Evolutionary conservation across 37 sponge, comb jelly and placozoan genomes (phyloP).

Genomic region (Amphimedon queenslandica): DNA sequence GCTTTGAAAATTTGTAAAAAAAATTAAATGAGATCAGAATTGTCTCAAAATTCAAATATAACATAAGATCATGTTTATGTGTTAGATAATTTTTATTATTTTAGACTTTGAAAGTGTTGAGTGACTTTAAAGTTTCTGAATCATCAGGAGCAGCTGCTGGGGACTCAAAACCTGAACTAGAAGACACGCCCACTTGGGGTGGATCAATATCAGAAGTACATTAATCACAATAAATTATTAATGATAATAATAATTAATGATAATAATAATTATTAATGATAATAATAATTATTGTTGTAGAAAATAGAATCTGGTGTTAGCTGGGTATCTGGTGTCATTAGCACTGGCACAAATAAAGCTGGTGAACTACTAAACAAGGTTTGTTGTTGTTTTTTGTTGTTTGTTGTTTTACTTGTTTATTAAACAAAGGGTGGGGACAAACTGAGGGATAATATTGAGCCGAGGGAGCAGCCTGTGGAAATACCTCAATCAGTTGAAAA

Average conservation of each 20-base stretch:
- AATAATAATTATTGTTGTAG: no score
- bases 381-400: no score
- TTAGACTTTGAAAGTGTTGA: background rate
- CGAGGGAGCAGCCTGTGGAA: conserved; percentile 50
- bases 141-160: background rate
- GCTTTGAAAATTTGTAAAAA: background rate
- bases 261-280: no score
- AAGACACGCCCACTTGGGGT: background rate
- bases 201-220: background rate
- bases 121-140: background rate
- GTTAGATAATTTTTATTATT: background rate
- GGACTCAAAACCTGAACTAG: background rate
- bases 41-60: background rate
- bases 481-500: conserved; percentile 36
- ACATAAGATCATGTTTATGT: background rate
- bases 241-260: no score
- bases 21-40: background rate
- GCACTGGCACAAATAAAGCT: conserved; percentile 44
- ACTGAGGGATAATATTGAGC: conserved; percentile 50
- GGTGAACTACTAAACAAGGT: conserved; percentile 42
- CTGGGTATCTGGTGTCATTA: conserved; percentile 33
- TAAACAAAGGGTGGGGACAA: conserved; percentile 47
- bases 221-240: no score
- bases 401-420: no score
- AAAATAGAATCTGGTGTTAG: conserved; percentile 44